Evolutionary conservation across 2,113 vertebrate genomes (phyloP), one percentile per base, ranked within the genome.

Genomic region (Psittacara wagleri): DNA sequence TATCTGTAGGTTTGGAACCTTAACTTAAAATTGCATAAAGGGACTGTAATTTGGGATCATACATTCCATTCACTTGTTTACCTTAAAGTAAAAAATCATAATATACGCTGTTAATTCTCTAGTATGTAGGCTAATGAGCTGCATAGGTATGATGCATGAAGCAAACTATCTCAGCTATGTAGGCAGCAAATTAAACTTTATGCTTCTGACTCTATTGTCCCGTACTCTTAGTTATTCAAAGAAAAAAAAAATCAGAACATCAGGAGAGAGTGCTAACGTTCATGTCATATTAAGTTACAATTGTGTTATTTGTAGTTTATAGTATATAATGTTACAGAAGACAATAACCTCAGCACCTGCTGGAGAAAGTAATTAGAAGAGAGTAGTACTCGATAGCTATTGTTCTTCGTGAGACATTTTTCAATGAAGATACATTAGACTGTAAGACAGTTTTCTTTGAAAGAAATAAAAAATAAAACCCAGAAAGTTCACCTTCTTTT

Each of bases 261-360:
- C 92, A 83, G 83, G 83, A 97, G 82, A 88, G 72, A 96, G 20
- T 29, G 10, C 82, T 89, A 93, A 97, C 64, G 67, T 88, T 95
- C 88, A 59, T 92, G 82, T 91, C 90, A 87, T 83, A 88, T 89
- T 89, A 95, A 86, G 51, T 90, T 96, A 94, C 89, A 96, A 59
- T 93, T 93, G 95, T 90, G 74, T 49, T 96, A 86, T 95, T 97
- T 96, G 96, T 96, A 96, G 67, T 96, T 97, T 68, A 84, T 55
- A 92, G 48, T 39, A 83, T 82, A 91, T 91, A 89, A 89, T 13
- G 23, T 95, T 94, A 77, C 37, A 69, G 61, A 84, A 96, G 86
- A 97, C 94, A 91, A 96, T 97, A 87, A 96, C 97, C 96, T 97
- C 96, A 96, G 90, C 95, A 95, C 93, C 92, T 96, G 93, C 90